Evolutionary conservation across 30 jellyfish, hydroid and myxozoan species (phyloP), one percentile per base, ranked within the genome.

Genomic region (Nemopilema nomurai): DNA sequence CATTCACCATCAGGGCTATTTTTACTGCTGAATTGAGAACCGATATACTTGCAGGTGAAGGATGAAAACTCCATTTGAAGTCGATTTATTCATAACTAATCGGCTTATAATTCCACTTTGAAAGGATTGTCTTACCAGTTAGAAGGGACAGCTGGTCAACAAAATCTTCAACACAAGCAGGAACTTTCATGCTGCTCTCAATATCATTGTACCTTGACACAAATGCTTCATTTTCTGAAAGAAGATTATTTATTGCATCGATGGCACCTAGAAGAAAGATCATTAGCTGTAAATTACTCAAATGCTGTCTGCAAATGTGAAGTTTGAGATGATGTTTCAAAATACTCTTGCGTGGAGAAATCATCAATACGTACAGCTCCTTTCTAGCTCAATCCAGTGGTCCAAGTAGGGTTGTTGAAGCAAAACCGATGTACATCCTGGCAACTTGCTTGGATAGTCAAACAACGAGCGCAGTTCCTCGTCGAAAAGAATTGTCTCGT

Each of bases 381-480:
- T 74, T 79, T 92, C 98, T 8, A 92, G 77, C 13, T 72, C 79
- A 41, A 92, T 25, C 98, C 98, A 92, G 19, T 77, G 91, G 23
- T 86, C 89, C 19, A 92, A 79, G 67, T 82, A 70, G 19, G 84
- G 90, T 26, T 87, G 89, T 23, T 52, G 33, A 51, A 87, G 71
- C 86, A 92, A 77, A 1, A 89, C 91, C 25, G 89, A 74, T 1
- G 89, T 49, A 65, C 96, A 87, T 18, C 95, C 95, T 49, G 71
- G 33, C 23, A 53, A 22, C 18, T 51, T 30, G 19, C 41, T 30
- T 3, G 82, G 84, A 52, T 80, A 67, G 49, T 67, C 84, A 82
- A 74, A 51, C 29, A 69, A 62, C 6, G 86, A 62, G n/a, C 77
- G 68, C 6, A 92, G 83, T 77, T 92, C 98, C 24, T 74, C 67